Conservation (phyloP, 2,797 vertebrate genomes). For the Rhadinocentrus ornatus region DNA sequence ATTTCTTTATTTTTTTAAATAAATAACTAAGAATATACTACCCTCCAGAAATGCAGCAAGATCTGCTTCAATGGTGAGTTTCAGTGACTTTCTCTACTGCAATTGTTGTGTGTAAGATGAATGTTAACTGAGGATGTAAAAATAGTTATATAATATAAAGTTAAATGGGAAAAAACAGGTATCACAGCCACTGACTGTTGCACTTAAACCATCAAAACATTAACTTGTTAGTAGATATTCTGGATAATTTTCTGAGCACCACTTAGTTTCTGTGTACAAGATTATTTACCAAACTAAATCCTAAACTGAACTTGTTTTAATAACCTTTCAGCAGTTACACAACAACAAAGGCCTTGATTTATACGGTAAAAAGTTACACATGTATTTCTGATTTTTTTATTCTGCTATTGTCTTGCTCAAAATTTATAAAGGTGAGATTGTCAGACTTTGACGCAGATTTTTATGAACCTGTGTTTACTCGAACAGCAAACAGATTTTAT, state of each 20-base stretch:
- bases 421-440: not conserved
- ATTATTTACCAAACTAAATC: not conserved
- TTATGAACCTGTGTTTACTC: too few relatives aligned
- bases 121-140: not conserved
- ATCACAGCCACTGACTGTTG: not conserved
- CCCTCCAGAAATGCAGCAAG: too few relatives aligned
- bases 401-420: too few relatives aligned
- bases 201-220: not conserved
- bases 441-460: not conserved
- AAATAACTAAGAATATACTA: too few relatives aligned
- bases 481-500: not conserved
- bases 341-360: constrained; percentile 27
- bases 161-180: too few relatives aligned
- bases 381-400: not conserved
- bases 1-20: too few relatives aligned
- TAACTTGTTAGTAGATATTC: not conserved
- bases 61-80: not conserved
- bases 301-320: constrained; percentile 3
- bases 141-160: too few relatives aligned
- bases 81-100: not conserved
- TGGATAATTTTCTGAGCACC: not conserved
- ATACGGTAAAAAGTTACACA: constrained; percentile 18
- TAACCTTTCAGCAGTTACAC: constrained; percentile 2
- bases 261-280: not conserved
- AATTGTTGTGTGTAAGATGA: too few relatives aligned